Base-by-base conservation (phyloP, 2,797 vertebrate genomes). In the Sandelia bainsii region DNA sequence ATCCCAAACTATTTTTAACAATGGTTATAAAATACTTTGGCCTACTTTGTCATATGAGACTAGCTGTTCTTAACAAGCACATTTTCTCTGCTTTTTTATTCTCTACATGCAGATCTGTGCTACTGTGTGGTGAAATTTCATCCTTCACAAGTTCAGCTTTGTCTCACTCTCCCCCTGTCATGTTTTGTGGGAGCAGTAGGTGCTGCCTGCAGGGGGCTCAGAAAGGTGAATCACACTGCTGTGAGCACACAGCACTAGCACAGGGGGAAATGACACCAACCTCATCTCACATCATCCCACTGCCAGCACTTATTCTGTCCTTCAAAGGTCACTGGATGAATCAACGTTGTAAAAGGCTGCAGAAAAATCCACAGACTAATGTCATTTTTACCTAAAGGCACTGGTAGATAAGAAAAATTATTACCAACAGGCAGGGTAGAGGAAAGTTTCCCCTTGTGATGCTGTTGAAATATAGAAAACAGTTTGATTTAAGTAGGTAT, bases 291-390 rank as follows among this genome's bases (percentile, higher is more conserved):
- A 72, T 69, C 77, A 5, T 73, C 79, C 70, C 83, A 76, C 80
- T 56, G 50, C 72, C 77, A 61, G 52, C 76, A 75, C 75, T 78
- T 79, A 45, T 69, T 51, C 63, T 57, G 82, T 64, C 82, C 72
- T 89, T 85, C 81, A 89, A 89, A 91, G 87, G 87, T 89, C 60
- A 32, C 56, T 0, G 62, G 61, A 82, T 81, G 75, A 91, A 74
- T 87, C 81, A 11, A 69, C 42, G 8, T 4, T 42, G 53, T 10
- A 59, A 85, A 80, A 85, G 48, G 62, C 69, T 73, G 69, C 23
- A 3, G 4, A 34, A 44, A 69, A 74, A 62, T 45, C 20, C 51
- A 25, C 20, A 4, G 23, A 51, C 44, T 29, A 5, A 75, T 69
- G 78, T 69, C 63, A 57, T 3, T 32, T 61, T 53, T 14, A 60